A percentile compares a stretch with the other conserved stretches of the same genome.
Evolutionary conservation across 2,888 invertebrate species (phyloP).

Genomic region (Rhodophaea formosa): DNA sequence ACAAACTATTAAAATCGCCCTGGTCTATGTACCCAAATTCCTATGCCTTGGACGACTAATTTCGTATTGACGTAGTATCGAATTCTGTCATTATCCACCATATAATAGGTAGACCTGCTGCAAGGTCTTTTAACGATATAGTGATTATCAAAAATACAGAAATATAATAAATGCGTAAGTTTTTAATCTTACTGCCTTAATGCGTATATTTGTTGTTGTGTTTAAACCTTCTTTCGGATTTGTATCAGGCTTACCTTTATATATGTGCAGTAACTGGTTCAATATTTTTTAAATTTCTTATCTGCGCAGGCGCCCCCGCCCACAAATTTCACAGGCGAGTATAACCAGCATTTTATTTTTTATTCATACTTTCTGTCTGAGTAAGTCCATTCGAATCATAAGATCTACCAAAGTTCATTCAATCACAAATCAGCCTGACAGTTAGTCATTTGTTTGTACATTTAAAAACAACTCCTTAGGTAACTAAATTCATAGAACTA

Average conservation of each 20-base stretch:
- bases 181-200: background rate
- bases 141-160: too few relatives aligned
- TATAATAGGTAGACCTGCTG: too few relatives aligned
- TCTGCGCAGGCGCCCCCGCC: slow-evolving; percentile 9
- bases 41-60: too few relatives aligned
- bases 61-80: too few relatives aligned
- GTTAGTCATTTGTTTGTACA: too few relatives aligned
- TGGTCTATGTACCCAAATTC: too few relatives aligned
- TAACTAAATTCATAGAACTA: too few relatives aligned
- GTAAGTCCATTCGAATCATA: background rate
- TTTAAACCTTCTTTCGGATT: background rate
- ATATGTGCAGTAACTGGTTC: background rate
- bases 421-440: too few relatives aligned
- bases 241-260: background rate
- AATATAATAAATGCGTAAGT: background rate
- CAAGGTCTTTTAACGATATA: too few relatives aligned
- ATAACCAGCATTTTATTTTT: slow-evolving; percentile 21
- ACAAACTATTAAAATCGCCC: too few relatives aligned
- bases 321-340: slow-evolving; percentile 16
- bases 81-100: too few relatives aligned
- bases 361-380: background rate
- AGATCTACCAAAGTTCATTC: background rate
- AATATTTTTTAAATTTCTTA: slow-evolving; percentile 4
- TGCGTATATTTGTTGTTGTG: background rate
- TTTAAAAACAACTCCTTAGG: too few relatives aligned